phyloP scores from a whole-genome alignment of 2,797 vertebrate species.

The Alosa sapidissima region DNA sequence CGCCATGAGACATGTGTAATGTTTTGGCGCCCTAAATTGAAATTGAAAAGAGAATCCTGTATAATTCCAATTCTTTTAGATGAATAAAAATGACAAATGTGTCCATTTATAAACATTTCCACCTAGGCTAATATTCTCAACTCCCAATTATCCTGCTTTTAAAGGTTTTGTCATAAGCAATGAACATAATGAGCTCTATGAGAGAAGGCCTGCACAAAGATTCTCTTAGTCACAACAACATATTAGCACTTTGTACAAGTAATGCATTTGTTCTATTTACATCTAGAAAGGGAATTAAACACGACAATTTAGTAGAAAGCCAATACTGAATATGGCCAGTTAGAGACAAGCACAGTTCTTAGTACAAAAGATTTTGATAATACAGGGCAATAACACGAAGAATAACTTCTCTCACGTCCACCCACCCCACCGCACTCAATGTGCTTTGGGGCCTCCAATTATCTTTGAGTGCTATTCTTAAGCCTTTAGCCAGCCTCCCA shows the following conservation, averaged over 20 bases:
- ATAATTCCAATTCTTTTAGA: neutral
- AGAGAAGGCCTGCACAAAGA: neutral
- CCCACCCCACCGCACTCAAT: conserved; percentile 31
- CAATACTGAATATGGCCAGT: neutral
- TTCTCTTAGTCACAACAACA: neutral
- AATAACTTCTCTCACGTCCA: neutral
- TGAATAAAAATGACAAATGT: neutral
- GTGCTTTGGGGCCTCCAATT: conserved; percentile 59
- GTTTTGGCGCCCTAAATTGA: no score
- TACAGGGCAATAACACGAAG: neutral
- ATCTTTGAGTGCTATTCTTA: conserved; percentile 63
- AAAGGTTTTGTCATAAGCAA: neutral
- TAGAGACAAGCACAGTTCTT: neutral
- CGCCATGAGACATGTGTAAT: no score
- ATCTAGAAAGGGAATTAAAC: neutral
- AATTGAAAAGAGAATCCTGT: neutral
- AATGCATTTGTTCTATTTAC: neutral
- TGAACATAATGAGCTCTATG: neutral
- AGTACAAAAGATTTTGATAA: neutral
- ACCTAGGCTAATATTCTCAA: neutral
- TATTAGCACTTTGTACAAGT: neutral
- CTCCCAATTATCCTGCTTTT: neutral
- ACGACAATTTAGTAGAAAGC: neutral
- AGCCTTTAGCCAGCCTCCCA: conserved; percentile 56
- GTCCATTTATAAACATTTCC: neutral